Base-by-base conservation (phyloP, 2,797 vertebrate genomes). In the Hippocampus kuda region DNA sequence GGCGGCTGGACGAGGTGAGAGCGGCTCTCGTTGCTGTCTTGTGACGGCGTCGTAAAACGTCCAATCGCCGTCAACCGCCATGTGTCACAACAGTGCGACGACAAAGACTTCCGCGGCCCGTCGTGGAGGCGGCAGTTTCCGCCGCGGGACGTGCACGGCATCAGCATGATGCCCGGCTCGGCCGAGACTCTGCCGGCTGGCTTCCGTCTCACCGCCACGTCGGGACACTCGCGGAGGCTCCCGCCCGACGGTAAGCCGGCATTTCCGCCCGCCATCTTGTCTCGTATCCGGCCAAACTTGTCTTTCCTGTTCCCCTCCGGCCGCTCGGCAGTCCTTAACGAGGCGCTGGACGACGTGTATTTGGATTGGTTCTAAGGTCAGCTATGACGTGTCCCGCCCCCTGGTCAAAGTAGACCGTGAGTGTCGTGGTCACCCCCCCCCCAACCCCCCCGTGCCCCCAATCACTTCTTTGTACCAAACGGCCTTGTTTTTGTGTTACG, bases 151-250 rank as follows among this genome's bases (percentile, higher is more conserved):
- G 92, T 98, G 3, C 96, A 98, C 0, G 96, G 97, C 74, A 98
- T 99, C 91, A 98, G 95, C 81, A 99, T 99, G 96, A 98, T 98
- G 96, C 96, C 97, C 0, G 97, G 97, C 2, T 97, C 95, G 0
- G 95, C 95, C 0, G 96, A 99, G 89, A 99, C 96, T 0, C 91
- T 99, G 72, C 97, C 97, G 0, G 96, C 96, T 0, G 97, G 97
- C 3, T 99, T 99, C 88, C 92, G 97, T 53, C 90, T 99, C 83
- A 98, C 95, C 67, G 89, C 95, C 41, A 94, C 94, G 0, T 98
- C 96, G 0, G 95, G 94, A 41, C 95, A 96, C 84, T 94, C 95
- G 0, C 91, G 95, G 57, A 94, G 95, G 88, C 90, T 97, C 90
- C 79, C 94, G 8, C 90, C 93, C 0, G 97, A 99, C 6, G 95